These are phyloP conservation scores for Tyria jacobaeae DNA, from an alignment of 2,888 invertebrate genomes.

Conservation along the genomic window DNA sequence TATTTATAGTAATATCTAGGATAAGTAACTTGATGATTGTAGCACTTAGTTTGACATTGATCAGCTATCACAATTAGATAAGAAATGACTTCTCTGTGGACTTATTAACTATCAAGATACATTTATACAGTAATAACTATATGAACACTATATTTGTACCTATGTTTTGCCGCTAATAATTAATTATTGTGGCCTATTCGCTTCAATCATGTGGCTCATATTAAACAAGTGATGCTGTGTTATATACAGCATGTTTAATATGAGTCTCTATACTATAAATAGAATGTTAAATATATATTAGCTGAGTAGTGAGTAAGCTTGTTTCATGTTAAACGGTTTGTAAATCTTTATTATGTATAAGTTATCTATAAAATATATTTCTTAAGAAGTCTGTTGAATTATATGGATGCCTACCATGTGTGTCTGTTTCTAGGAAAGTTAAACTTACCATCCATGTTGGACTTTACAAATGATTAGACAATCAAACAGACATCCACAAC, in stretches of 20 bases:
- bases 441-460: no score
- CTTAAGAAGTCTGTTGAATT: not conserved
- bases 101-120: slow-evolving; percentile 18
- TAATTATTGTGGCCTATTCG: slow-evolving; percentile 30
- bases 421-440: no score
- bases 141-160: not conserved
- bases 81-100: slow-evolving; percentile 31
- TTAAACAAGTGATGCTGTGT: slow-evolving; percentile 1
- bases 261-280: slow-evolving; percentile 5
- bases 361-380: not conserved
- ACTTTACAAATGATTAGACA: no score
- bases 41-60: slow-evolving; percentile 61
- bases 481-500: no score
- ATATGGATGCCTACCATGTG: not conserved
- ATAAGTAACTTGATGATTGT: slow-evolving; percentile 47
- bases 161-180: slow-evolving; percentile 9
- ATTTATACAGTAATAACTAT: slow-evolving; percentile 15
- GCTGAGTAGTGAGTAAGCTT: no score
- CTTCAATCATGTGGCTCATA: slow-evolving; percentile 28
- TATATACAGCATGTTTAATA: no score
- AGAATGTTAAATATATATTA: not conserved
- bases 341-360: not conserved
- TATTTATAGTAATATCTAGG: slow-evolving; percentile 30
- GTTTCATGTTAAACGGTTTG: not conserved
- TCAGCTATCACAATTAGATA: slow-evolving; percentile 49